Evolutionary conservation across 35 echinoderm and acorn worm genomes (phyloP).

Genomic region (Hemicentrotus pulcherrimus): DNA sequence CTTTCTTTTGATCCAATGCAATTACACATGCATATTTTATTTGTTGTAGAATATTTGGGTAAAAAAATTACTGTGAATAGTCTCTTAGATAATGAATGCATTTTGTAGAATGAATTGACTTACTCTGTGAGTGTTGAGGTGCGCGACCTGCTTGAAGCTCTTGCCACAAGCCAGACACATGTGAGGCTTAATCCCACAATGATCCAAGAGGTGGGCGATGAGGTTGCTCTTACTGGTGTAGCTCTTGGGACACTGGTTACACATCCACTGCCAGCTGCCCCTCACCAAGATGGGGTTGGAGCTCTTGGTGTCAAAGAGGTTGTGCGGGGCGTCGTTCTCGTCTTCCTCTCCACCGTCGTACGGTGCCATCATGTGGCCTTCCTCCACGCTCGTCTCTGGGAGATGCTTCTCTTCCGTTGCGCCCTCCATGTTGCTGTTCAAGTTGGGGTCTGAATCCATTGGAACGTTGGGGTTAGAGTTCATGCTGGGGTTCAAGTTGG

Average conservation of each 20-base stretch:
- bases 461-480: not conserved
- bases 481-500: not conserved
- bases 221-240: conserved; percentile 69
- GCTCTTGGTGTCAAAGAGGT: conserved; percentile 42
- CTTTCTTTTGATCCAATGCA: too few species aligned
- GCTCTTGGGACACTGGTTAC: conserved; percentile 66
- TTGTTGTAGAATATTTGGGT: too few species aligned
- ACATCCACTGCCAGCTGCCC: conserved; percentile 59
- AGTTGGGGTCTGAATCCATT: not conserved
- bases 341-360: conserved; percentile 2
- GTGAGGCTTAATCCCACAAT: conserved; percentile 68
- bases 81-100: too few species aligned
- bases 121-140: conserved; percentile 71
- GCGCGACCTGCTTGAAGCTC: conserved; percentile 66
- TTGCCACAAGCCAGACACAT: conserved; percentile 62
- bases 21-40: too few species aligned
- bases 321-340: not conserved
- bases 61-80: too few species aligned
- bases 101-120: not conserved
- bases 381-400: not conserved
- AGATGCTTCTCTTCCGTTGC: not conserved
- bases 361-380: not conserved
- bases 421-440: not conserved
- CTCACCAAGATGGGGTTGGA: conserved; percentile 39
- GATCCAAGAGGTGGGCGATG: conserved; percentile 54